Base-by-base conservation (phyloP, 2,888 invertebrate species). In the Ochlodes sylvanus region DNA sequence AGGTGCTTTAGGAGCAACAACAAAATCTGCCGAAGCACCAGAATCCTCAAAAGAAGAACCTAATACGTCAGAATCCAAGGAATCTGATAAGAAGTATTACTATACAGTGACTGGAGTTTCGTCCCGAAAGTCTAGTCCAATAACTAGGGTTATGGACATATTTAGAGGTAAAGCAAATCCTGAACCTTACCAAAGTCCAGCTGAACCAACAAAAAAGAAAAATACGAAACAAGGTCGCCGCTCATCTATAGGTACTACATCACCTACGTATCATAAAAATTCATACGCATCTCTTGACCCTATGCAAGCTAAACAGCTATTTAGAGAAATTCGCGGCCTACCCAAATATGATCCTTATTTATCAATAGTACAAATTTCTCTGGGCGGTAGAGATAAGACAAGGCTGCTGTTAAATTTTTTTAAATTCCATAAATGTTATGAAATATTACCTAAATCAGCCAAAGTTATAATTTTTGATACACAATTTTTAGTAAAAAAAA, bases 381-480 rank as follows among this genome's bases (percentile, higher is more conserved):
- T 92, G 73, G 93, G 93, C 55, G 93, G 93, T 63, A 82, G 93
- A 77, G 93, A 93, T 77, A 93, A 92, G 81, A 92, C 93, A 21
- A 84, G 90, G 73, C 83, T 93, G 32, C 79, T 93, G 72, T 81
- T 93, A 72, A 93, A 93, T 73, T 93, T 93, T 79, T 93, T 93
- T 75, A 93, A 89, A 76, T 93, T 92, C 77, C 93, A 93, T 75
- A 92, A 92, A 80, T 93, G 93, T 78, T 89, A 93, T 72, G 93
- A 93, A 84, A 92, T 93, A 64, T 81, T 93, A 74, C 93, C 93
- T 55, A 93, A 92, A 77, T 93, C 93, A 70, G 93, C 93, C 64
- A 93, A 93, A 85, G 90, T 93, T 47, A 93, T 93, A 68, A 92
- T 93, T 80, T 93, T 93, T 75, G 93, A 93, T 78, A 93, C 93